These are phyloP conservation scores for Poecilia gillii DNA, from an alignment of 2,797 vertebrate species.

Conservation along the genomic window DNA sequence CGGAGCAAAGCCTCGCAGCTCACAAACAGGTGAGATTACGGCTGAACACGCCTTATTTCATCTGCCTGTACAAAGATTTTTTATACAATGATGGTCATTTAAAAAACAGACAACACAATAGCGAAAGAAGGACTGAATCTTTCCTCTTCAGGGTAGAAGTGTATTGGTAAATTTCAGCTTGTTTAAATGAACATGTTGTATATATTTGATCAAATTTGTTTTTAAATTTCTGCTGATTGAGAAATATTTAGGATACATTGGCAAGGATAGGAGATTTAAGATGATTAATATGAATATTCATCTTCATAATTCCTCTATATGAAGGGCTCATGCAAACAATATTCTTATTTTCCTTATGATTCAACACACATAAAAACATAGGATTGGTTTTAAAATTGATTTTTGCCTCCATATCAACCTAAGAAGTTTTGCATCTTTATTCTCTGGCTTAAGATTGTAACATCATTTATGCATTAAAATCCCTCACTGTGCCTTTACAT, in stretches of 20 bases:
- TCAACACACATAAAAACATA: not conserved
- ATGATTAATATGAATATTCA: not conserved
- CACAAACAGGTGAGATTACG: slow-evolving; percentile 87
- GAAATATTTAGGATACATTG: not conserved
- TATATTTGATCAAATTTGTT: not conserved
- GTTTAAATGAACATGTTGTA: not conserved
- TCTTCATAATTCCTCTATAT: not conserved
- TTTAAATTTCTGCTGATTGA: not conserved
- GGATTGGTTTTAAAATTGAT: not conserved
- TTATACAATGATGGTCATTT: not conserved
- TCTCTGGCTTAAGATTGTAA: not conserved
- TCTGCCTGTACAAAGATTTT: not conserved
- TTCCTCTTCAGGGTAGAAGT: not conserved
- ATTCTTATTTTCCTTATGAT: not conserved
- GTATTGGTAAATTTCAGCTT: not conserved
- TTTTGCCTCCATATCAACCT: not conserved
- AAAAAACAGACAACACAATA: not conserved
- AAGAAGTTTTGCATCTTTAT: not conserved
- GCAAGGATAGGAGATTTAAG: not conserved
- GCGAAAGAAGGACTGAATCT: not conserved
- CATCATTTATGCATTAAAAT: not conserved
- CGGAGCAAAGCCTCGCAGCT: slow-evolving; percentile 93
- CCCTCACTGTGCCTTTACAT: not conserved
- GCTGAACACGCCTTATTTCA: not conserved
- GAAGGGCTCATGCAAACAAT: not conserved